Evolutionary conservation across 1,140 invertebrate genomes (phyloP).

Genomic region (Stenopsyche tienmushanensis): DNA sequence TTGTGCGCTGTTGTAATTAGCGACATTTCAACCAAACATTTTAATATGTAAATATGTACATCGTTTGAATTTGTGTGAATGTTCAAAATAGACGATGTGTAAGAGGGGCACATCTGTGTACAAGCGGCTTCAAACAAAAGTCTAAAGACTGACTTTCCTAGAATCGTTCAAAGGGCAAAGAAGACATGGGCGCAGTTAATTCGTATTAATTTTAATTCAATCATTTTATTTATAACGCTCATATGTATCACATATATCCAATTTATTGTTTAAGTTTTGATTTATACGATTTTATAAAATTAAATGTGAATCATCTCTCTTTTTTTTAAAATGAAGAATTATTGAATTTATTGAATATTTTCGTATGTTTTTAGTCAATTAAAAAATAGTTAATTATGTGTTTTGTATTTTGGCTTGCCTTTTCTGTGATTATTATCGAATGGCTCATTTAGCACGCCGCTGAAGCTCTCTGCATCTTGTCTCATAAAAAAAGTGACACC

Average conservation of each 20-base stretch:
- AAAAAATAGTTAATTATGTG: too few species aligned
- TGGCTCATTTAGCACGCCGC: too few species aligned
- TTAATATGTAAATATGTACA: too few species aligned
- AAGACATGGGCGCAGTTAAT: not conserved
- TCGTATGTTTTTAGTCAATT: not conserved
- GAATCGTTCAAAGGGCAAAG: not conserved
- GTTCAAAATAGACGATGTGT: not conserved
- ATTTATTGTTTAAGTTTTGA: not conserved
- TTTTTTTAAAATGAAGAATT: too few species aligned
- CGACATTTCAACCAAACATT: too few species aligned
- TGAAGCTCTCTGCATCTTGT: not conserved
- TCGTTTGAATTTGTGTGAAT: not conserved
- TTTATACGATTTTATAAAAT: not conserved
- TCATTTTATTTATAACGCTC: not conserved
- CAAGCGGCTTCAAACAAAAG: not conserved
- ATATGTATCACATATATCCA: not conserved
- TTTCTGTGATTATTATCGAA: too few species aligned
- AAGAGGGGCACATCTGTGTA: not conserved
- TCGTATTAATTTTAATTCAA: not conserved
- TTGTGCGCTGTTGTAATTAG: too few species aligned
- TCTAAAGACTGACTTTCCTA: not conserved
- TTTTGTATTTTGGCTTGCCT: too few species aligned
- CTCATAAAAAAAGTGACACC: slow-evolving; percentile 23
- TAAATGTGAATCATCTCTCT: too few species aligned
- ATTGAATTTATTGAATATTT: too few species aligned